A percentile compares a stretch with the other conserved stretches of the same genome.
Conservation (phyloP, 2,888 invertebrate genomes). For the Drosophila niveifrons region DNA sequence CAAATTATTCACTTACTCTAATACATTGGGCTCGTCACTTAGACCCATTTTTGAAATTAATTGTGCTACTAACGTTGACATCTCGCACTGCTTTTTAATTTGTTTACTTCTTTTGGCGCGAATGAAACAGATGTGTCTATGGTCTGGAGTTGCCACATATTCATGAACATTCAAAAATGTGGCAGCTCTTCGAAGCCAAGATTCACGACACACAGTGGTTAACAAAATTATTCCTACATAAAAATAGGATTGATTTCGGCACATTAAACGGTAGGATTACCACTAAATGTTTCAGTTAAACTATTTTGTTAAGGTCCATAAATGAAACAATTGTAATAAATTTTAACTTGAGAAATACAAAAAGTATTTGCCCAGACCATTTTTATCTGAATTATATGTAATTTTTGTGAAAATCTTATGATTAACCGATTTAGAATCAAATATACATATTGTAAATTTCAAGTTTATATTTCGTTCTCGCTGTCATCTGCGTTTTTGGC, state of each 20-base stretch:
- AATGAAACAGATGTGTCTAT: slow-evolving; percentile 21
- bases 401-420: slow-evolving; percentile 30
- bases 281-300: too few species aligned
- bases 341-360: not conserved
- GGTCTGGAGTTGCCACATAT: slow-evolving; percentile 31
- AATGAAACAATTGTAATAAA: not conserved
- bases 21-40: slow-evolving; percentile 72
- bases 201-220: not conserved
- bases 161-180: not conserved
- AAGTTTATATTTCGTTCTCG: slow-evolving; percentile 86
- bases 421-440: slow-evolving; percentile 51
- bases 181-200: not conserved
- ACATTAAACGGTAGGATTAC: too few species aligned
- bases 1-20: slow-evolving; percentile 68
- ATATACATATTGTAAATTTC: slow-evolving; percentile 34
- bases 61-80: slow-evolving; percentile 82
- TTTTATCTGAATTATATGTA: slow-evolving; percentile 35
- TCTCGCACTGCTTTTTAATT: slow-evolving; percentile 34
- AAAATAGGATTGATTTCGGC: too few species aligned
- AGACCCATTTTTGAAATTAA: slow-evolving; percentile 82
- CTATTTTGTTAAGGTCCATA: not conserved
- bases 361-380: slow-evolving; percentile 16
- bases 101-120: slow-evolving; percentile 54
- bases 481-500: slow-evolving; percentile 88
- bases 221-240: not conserved